A percentile compares a stretch with the other conserved stretches of the same genome.
Evolutionary conservation across 2,888 invertebrate species (phyloP).

Genomic region (Podabrus alpinus): DNA sequence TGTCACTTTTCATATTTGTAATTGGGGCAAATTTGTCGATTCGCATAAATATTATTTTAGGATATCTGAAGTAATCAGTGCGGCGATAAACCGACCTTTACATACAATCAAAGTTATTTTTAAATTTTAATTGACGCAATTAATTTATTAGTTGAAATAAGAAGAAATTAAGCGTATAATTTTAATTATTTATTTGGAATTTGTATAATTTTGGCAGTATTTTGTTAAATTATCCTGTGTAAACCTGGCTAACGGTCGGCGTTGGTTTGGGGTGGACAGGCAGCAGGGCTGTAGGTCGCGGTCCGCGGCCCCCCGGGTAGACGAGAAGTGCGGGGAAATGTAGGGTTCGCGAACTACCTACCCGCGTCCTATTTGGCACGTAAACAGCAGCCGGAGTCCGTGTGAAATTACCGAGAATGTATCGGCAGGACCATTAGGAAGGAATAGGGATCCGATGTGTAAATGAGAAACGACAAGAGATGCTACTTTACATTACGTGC

Average conservation of each 20-base stretch:
- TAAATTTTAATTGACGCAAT: neutral
- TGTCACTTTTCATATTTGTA: neutral
- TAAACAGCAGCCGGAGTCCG: constrained; percentile 40
- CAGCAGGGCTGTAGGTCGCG: constrained; percentile 44
- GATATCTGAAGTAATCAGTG: neutral
- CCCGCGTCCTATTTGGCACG: constrained; percentile 37
- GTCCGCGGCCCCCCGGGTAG: constrained; percentile 37
- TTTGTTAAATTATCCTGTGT: constrained; percentile 26
- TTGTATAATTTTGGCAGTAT: constrained; percentile 18
- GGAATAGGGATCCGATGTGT: constrained; percentile 28
- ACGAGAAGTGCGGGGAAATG: constrained; percentile 33
- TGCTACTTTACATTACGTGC: constrained; percentile 36
- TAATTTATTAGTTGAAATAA: neutral
- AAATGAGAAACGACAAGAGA: constrained; percentile 43
- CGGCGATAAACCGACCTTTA: neutral
- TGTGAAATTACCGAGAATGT: constrained; percentile 46
- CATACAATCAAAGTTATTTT: neutral
- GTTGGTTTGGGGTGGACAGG: constrained; percentile 43
- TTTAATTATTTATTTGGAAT: neutral
- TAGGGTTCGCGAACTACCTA: constrained; percentile 44
- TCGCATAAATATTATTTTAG: neutral
- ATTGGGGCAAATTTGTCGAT: neutral
- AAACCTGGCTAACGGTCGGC: constrained; percentile 31
- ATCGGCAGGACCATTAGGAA: constrained; percentile 39
- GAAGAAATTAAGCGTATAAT: neutral